A percentile compares a stretch with the other conserved stretches of the same genome.
phyloP scores from a whole-genome alignment of 2,888 invertebrate species.

The Leptopilina syphax region DNA sequence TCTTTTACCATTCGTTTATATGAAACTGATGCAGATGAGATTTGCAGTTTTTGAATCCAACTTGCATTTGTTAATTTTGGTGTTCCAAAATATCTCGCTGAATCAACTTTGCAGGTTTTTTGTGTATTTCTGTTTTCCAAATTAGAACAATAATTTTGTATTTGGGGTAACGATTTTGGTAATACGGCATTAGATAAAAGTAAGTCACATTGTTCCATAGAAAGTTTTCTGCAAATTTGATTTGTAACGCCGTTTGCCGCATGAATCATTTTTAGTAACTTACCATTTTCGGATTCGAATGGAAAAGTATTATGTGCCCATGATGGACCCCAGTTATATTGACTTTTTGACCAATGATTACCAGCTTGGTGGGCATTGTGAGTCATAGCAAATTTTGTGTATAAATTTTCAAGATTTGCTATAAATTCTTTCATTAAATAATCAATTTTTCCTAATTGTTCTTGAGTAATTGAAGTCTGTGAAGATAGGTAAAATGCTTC shows the following conservation, averaged over 20 bases:
- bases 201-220: background rate
- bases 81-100: slow-evolving; percentile 1
- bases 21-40: background rate
- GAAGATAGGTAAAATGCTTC: too few relatives aligned
- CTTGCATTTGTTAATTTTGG: background rate
- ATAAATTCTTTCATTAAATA: too few relatives aligned
- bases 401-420: too few relatives aligned
- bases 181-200: background rate
- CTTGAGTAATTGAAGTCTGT: too few relatives aligned
- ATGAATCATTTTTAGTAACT: background rate
- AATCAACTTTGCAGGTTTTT: background rate
- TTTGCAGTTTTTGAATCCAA: background rate
- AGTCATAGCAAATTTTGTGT: too few relatives aligned
- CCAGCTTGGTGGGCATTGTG: too few relatives aligned
- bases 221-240: background rate
- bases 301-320: background rate
- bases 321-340: background rate
- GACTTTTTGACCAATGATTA: too few relatives aligned
- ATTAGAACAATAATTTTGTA: background rate
- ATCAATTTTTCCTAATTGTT: too few relatives aligned
- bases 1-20: slow-evolving; percentile 8
- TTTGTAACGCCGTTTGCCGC: background rate
- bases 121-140: background rate
- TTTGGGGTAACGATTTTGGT: background rate
- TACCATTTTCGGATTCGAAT: background rate